Percentiles rank a stretch among this genome's conserved stretches.
phyloP scores from a whole-genome alignment of 2,797 vertebrate genomes.

The Pitangus sulphuratus region DNA sequence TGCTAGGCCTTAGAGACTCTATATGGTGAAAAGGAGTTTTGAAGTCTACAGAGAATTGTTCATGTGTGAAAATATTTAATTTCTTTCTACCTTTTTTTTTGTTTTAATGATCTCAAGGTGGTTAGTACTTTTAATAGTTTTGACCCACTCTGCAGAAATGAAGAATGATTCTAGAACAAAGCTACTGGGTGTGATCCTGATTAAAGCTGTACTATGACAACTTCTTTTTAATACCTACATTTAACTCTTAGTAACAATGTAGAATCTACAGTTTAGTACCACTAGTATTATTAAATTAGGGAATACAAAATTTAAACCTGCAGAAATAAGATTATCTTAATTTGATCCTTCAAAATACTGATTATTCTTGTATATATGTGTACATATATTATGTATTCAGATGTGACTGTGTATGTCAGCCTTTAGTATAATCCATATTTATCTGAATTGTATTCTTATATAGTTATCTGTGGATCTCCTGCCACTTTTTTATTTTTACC shows the following conservation, averaged over 20 bases:
- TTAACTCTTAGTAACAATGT: neutral
- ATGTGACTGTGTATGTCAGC: neutral
- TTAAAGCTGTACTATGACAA: neutral
- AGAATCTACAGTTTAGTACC: neutral
- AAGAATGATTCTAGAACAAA: neutral
- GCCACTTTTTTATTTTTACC: neutral
- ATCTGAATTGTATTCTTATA: neutral
- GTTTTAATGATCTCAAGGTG: neutral
- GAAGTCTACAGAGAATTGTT: constrained; percentile 11
- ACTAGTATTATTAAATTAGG: neutral
- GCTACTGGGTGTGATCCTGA: neutral
- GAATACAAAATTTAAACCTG: neutral
- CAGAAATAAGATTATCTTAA: neutral
- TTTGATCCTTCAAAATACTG: neutral
- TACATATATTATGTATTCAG: neutral
- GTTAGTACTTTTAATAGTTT: constrained; percentile 17
- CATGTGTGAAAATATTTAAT: constrained; percentile 32
- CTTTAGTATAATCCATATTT: neutral
- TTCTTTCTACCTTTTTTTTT: neutral
- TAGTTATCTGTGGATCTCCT: neutral
- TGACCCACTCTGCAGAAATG: neutral
- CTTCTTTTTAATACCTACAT: neutral
- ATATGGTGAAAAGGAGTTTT: neutral
- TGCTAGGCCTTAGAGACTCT: neutral
- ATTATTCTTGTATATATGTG: neutral